These are phyloP conservation scores for Diarsia dahlii DNA, from an alignment of 2,888 invertebrate species.

Conservation along the genomic window DNA sequence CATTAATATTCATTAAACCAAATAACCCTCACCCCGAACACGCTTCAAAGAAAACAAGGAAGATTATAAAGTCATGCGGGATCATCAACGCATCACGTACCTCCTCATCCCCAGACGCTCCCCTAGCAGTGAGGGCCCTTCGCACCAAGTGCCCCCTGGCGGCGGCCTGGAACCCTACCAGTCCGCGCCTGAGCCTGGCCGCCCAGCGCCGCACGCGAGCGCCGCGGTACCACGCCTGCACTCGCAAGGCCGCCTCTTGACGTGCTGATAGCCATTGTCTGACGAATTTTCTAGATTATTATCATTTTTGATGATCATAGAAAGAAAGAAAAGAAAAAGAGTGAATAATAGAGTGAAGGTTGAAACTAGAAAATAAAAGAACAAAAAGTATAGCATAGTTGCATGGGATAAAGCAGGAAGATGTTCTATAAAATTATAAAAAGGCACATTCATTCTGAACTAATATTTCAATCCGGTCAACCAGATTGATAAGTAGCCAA, in stretches of 20 bases:
- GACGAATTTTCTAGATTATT: slow-evolving; percentile 47
- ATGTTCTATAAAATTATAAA: no score
- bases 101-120: slow-evolving; percentile 67
- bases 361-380: neutral
- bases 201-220: slow-evolving; percentile 93
- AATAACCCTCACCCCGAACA: slow-evolving; percentile 33
- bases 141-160: slow-evolving; percentile 92
- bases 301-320: slow-evolving; percentile 25
- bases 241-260: slow-evolving; percentile 91
- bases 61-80: slow-evolving; percentile 18
- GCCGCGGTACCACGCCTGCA: slow-evolving; percentile 95
- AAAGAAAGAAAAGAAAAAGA: neutral
- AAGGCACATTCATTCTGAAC: neutral
- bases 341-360: neutral
- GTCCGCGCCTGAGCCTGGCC: slow-evolving; percentile 90
- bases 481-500: neutral
- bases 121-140: slow-evolving; percentile 66
- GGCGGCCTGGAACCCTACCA: slow-evolving; percentile 93
- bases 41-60: slow-evolving; percentile 24
- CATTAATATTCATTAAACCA: neutral
- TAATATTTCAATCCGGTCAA: neutral
- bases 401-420: neutral
- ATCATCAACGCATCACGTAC: slow-evolving; percentile 49
- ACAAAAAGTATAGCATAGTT: neutral
- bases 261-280: slow-evolving; percentile 89